phyloP scores from a whole-genome alignment of 2,113 vertebrate genomes.

The Glaucidium brasilianum region DNA sequence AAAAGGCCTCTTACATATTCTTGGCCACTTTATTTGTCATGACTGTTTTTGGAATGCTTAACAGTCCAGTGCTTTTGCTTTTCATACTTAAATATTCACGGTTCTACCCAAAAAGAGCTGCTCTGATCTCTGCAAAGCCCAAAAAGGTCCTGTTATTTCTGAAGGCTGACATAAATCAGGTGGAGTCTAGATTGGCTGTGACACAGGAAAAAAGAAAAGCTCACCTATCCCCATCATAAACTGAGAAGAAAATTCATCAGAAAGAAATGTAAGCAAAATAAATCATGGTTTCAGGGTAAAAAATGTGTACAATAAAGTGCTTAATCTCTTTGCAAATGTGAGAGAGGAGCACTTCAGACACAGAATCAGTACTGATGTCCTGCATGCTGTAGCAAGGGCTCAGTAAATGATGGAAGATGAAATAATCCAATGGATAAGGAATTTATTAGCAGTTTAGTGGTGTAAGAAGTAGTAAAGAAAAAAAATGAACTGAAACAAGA shows the following conservation, averaged over 20 bases:
- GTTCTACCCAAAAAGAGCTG: neutral
- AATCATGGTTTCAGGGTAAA: neutral
- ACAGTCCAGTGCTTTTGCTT: neutral
- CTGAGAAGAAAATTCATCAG: neutral
- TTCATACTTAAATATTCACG: neutral
- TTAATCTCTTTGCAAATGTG: neutral
- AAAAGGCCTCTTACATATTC: neutral
- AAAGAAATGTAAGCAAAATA: conserved; percentile 20
- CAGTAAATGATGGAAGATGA: neutral
- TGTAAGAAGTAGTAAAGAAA: neutral
- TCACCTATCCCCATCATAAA: neutral
- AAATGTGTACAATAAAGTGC: neutral
- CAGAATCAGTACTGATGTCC: neutral
- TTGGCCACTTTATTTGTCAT: conserved; percentile 28
- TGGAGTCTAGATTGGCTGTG: neutral
- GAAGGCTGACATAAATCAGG: neutral
- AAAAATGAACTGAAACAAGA: conserved; percentile 38
- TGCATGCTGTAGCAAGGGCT: neutral
- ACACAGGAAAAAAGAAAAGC: neutral
- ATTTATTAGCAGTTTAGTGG: neutral
- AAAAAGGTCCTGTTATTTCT: neutral
- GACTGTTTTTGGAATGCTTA: neutral
- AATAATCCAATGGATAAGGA: neutral
- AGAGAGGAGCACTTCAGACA: neutral
- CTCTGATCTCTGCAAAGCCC: neutral